Evolutionary conservation across 2,888 invertebrate species (phyloP), one percentile per base, ranked within the genome.

Genomic region (Drosophila meridionalis): DNA sequence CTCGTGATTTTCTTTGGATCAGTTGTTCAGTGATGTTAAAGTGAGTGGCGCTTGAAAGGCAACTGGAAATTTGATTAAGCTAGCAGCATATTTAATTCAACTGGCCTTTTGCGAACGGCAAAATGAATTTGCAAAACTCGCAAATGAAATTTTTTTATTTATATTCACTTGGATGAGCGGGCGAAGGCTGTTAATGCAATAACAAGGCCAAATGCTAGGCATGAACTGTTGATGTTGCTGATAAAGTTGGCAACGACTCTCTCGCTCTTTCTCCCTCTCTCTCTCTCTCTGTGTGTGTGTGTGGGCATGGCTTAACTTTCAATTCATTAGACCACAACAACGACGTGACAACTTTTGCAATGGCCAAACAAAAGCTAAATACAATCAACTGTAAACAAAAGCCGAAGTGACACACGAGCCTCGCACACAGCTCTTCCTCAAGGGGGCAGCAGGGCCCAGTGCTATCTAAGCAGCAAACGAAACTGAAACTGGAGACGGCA

Each of bases 331-430:
- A 74, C 85, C 85, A 76, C 78, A 80, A 70, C 73, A 76, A 79
- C 60, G 80, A 82, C 71, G 80, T 80, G 78, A 82, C 80, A 85
- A 86, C 82, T 85, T 82, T 76, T 40, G 66, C 71, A 67, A 55
- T 78, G 84, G 73, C 70, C 81, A 83, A 83, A 84, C 85, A 84
- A 85, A 81, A 73, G 83, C 84, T 81, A 83, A 84, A 86, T 80
- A 80, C 86, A 84, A 86, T 84, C 83, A 76, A 82, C 70, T 83
- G 86, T 85, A 83, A 84, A 84, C 86, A 86, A 84, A 84, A 69
- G 84, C 78, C 76, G 76, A 78, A 78, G 64, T 77, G 80, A 77
- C 79, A 76, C 79, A 80, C 77, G 71, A 76, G 76, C 63, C 74
- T 47, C 43, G 32, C 34, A 42, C 60, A 14, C 38, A 20, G 20